A percentile compares a stretch with the other conserved stretches of the same genome.
Evolutionary conservation across 2,888 invertebrate species (phyloP).

Genomic region (Eurois occulta): DNA sequence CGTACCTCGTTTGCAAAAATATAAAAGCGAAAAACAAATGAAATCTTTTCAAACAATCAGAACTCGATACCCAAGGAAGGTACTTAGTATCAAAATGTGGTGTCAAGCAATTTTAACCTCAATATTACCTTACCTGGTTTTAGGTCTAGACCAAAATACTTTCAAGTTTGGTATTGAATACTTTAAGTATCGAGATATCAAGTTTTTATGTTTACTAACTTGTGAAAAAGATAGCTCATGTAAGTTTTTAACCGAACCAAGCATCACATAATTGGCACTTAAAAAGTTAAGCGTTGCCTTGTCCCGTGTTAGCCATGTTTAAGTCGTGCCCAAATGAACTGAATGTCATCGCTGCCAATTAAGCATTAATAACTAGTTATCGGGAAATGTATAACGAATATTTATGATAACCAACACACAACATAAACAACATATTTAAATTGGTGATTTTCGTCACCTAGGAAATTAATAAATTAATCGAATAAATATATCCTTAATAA

Average conservation of each 20-base stretch:
- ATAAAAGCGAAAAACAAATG: slow-evolving; percentile 35
- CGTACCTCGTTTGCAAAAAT: slow-evolving; percentile 35
- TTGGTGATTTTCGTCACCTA: neutral
- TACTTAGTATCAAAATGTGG: slow-evolving; percentile 50
- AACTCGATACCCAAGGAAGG: neutral
- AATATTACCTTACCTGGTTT: slow-evolving; percentile 42
- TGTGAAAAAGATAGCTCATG: slow-evolving; percentile 62
- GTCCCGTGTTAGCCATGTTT: neutral
- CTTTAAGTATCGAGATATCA: slow-evolving; percentile 70
- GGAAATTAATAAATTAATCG: neutral
- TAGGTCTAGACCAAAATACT: slow-evolving; percentile 52
- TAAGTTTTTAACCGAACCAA: slow-evolving; percentile 35
- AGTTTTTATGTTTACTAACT: slow-evolving; percentile 71
- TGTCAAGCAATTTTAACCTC: slow-evolving; percentile 40
- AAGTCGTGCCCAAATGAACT: neutral
- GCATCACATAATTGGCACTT: neutral
- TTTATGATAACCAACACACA: neutral
- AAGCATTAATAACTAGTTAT: neutral
- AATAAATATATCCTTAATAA: neutral
- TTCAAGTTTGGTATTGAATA: slow-evolving; percentile 70
- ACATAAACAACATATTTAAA: too few species aligned
- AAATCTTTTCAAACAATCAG: neutral
- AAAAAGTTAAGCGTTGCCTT: slow-evolving; percentile 1
- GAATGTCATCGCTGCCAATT: neutral
- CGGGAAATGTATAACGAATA: neutral